Evolutionary conservation across 2,797 vertebrate species (phyloP).

Genomic region (Delichon dasypus): DNA sequence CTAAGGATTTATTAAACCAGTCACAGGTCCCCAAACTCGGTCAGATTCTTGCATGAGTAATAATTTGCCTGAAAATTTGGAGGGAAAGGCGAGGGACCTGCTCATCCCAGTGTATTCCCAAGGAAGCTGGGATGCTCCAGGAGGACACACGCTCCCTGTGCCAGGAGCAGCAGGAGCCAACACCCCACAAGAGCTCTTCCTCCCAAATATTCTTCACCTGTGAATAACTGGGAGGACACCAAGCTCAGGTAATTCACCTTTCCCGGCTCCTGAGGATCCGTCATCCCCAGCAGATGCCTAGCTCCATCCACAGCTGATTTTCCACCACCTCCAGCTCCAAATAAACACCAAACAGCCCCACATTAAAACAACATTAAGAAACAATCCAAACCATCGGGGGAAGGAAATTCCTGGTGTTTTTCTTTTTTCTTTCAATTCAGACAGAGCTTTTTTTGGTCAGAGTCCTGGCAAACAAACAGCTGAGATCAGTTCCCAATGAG

Average conservation of each 20-base stretch:
- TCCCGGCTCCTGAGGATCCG: background rate
- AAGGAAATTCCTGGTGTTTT: conserved; percentile 31
- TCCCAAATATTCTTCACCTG: background rate
- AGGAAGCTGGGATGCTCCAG: accelerated
- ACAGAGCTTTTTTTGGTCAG: conserved; percentile 15
- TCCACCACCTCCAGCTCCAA: background rate
- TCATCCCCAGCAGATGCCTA: background rate
- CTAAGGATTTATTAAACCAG: conserved; percentile 40
- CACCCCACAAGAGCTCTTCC: background rate
- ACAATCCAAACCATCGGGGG: conserved; percentile 47
- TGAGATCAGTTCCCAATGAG: conserved; percentile 63
- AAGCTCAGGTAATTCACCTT: background rate
- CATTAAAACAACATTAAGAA: conserved; percentile 54
- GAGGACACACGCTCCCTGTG: background rate
- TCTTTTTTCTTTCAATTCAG: conserved; percentile 7
- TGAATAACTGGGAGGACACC: background rate
- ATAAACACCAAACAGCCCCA: conserved; percentile 9
- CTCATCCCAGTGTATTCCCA: background rate
- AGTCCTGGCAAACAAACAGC: conserved; percentile 53
- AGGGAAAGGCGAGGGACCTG: background rate
- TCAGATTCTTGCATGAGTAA: conserved; percentile 39
- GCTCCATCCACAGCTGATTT: background rate
- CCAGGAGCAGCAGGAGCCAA: background rate
- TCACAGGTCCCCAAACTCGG: conserved; percentile 22
- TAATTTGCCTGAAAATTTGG: conserved; percentile 4